Conservation (phyloP, 2,113 vertebrate species). For the Ctenodactylus gundi region DNA sequence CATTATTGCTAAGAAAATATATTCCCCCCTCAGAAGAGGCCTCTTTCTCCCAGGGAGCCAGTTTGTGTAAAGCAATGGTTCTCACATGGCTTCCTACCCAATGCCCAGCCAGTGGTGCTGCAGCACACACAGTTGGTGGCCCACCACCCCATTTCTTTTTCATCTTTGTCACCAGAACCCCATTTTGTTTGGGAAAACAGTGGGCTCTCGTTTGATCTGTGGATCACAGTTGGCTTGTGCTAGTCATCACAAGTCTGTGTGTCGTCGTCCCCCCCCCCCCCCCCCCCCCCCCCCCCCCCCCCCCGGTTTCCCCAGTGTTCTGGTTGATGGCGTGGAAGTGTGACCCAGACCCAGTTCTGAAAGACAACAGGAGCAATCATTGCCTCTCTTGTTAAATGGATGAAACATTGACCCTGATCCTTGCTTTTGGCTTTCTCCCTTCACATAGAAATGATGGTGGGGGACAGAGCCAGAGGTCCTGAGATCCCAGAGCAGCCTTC, state of each 20-base stretch:
- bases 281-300: no score
- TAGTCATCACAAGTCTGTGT: not conserved
- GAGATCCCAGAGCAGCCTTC: not conserved
- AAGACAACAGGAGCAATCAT: not conserved
- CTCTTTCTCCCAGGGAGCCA: slow-evolving; percentile 10
- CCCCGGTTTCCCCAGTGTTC: not conserved
- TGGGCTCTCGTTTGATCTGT: not conserved
- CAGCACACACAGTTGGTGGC: not conserved
- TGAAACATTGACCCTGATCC: not conserved
- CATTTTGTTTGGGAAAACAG: not conserved
- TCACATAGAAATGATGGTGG: not conserved
- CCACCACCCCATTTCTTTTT: not conserved
- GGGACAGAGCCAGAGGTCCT: not conserved
- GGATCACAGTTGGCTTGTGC: not conserved
- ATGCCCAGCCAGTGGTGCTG: not conserved
- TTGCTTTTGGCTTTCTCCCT: not conserved
- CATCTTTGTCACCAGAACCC: not conserved
- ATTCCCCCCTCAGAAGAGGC: slow-evolving; percentile 20
- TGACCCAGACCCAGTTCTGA: not conserved
- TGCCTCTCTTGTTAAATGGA: not conserved
- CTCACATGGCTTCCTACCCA: not conserved
- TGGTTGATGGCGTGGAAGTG: not conserved
- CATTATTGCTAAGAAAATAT: slow-evolving; percentile 46
- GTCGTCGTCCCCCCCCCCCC: no score
- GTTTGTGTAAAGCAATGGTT: not conserved